Base-by-base conservation (phyloP, 2,888 invertebrate genomes). In the Volucella zonaria region DNA sequence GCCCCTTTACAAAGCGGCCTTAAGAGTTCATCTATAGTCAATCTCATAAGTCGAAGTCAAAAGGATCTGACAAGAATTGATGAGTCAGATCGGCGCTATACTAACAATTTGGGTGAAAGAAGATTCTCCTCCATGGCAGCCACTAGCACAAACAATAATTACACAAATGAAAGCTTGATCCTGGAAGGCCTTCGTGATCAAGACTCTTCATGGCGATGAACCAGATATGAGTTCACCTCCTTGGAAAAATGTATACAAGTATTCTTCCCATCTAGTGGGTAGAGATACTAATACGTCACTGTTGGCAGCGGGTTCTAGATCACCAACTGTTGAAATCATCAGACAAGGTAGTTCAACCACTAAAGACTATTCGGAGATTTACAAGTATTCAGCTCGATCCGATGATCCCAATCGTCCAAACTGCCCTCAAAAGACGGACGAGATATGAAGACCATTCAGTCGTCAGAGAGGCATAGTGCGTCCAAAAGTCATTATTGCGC, bases 21-120 rank as follows among this genome's bases (percentile, higher is more conserved):
- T 1, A 96, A 97, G 90, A 97, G 96, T 90, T 97, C 97, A 0
- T 96, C 96, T 51, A 95, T 97, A 87, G 95, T 97, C 49, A 96
- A 96, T 76, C 95, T 96, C 87, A 95, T 97, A 82, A 96, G 95
- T 90, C 94, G 97, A 87, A 96, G 96, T 91, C 96, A 96, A 89
- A 94, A 95, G 82, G 96, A 97, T 90, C 92, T 97, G 38, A 94
- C 95, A 38, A 95, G 95, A 89, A 94, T 94, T 9, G 90, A 87
- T 80, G 75, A 87, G 62, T 80, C 87, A n/a, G 90, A 90, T 56
- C 89, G 89, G 23, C 89, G 89, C 54, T 89, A 89, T 79, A 82
- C 87, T 14, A 87, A 77, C 59, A 83, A 86, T 51, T 14, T 77
- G 2, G 67, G 78, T 10, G 88, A 88, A n/a, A 80, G 87, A 18